Evolutionary conservation across 2,113 vertebrate genomes (phyloP), one percentile per base, ranked within the genome.

Genomic region (Murina feae): DNA sequence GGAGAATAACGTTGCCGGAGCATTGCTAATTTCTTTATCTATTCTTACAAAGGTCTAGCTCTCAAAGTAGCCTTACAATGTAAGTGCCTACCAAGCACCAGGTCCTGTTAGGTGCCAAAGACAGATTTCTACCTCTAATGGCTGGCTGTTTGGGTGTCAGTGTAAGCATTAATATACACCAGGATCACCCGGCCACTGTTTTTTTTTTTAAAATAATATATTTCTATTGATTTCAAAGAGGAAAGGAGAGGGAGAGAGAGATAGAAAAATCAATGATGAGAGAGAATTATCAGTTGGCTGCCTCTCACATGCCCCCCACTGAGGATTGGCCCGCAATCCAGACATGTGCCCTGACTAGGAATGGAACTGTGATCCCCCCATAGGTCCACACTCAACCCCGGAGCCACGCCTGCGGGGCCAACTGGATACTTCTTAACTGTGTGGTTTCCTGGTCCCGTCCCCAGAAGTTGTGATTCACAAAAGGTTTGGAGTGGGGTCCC

Each of bases 1-100:
- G 53, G 96, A 91, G 89, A 93, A 65, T 60, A 23, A 72, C 30
- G 35, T 44, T 39, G 17, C 71, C 68, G 20, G 20, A 51, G 32
- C 25, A 28, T 78, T n/a, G 5, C 47, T 75, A 32, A 84, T 92
- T 71, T 95, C 76, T 80, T 95, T 85, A 69, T 74, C 93, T 80
- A 39, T 76, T 74, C 58, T 68, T 90, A 49, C 14, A 68, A 53
- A 92, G 55, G 53, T 25, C 63, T 80, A 83, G 30, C 25, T 94
- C 86, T 90, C 69, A 74, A 82, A 83, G 63, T 13, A 37, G 68
- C 28, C 88, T 89, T 87, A 75, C 93, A 87, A 63, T 78, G 28
- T 17, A 91, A 86, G 66, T 32, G 35, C 12, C 65, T 66, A 32
- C 7, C 5, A 68, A 66, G 51, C 49, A 11, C 6, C 47, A 42